Evolutionary conservation across 2,888 invertebrate genomes (phyloP), one percentile per base, ranked within the genome.

Genomic region (Sphaerophoria taeniata): DNA sequence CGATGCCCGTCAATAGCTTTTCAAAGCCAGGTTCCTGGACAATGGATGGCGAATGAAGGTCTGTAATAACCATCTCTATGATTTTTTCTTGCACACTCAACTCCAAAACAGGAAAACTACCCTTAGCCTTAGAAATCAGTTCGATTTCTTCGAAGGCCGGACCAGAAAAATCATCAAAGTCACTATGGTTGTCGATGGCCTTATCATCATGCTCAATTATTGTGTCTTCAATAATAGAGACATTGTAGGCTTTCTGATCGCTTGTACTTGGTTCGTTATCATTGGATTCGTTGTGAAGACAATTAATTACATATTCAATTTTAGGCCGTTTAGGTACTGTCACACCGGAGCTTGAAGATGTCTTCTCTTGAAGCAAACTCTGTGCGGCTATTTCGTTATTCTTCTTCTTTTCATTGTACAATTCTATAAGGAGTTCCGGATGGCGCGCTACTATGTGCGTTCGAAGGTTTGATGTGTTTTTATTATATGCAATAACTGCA

Each of bases 361-460:
- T 16, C 49, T 55, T 71, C 24, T 14, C 67, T 6, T 71, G 77
- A 12, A 73, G 39, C 3, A 51, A 51, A 12, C 33, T 71, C 3
- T 51, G 34, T n/a, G 51, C 7, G 11, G 67, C 36, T 11, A 9
- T 60, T 39, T 58, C 71, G 16, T 6, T 51, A 43, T 49, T 79
- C 61, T 75, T 87, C 75, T 65, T 87, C 67, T 77, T 88, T 61
- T 86, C 72, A 12, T 83, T 69, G 16, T 87, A 82, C 63, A 88
- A 51, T 45, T 88, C 80, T 24, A 88, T 87, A n/a, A 89, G 79
- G 34, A 87, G 72, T 61, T 89, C 89, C 6, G 88, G 87, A 81
- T 90, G 90, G 11, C 89, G 89, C 0, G 90, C 88, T 33, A 89
- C 89, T 58, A 90, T 87, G 76, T 90, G 90, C 0, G 90, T 90